phyloP scores from a whole-genome alignment of 2,113 vertebrate genomes.

The Canis aureus region DNA sequence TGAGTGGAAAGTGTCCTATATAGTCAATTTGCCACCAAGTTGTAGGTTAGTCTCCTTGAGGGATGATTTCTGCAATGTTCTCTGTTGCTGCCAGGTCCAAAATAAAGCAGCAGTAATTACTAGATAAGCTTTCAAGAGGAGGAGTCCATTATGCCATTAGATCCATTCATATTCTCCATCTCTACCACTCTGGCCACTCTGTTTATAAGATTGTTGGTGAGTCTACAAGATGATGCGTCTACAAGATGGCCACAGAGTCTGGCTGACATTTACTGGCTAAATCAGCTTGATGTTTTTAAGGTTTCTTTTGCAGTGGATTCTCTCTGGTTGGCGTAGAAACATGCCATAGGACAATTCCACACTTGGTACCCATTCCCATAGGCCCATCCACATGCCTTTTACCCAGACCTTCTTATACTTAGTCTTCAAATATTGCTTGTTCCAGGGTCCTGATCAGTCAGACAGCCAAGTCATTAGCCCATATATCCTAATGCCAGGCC shows the following conservation, averaged over 20 bases:
- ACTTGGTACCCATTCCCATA: background rate
- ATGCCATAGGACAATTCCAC: background rate
- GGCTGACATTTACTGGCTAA: background rate
- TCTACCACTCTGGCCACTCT: background rate
- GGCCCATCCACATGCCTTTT: background rate
- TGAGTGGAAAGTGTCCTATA: background rate
- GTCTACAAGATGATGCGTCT: background rate
- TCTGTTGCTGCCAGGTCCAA: background rate
- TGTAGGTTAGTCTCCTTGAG: background rate
- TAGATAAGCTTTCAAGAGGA: background rate
- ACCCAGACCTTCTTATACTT: background rate
- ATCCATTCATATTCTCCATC: background rate
- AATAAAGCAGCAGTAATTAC: background rate
- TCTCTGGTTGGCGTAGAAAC: background rate
- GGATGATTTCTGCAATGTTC: background rate
- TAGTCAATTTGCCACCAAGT: background rate
- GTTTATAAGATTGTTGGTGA: background rate
- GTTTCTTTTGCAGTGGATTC: background rate
- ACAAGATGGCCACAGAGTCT: background rate
- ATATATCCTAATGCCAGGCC: too few species aligned
- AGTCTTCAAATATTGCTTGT: background rate
- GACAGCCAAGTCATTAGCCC: background rate
- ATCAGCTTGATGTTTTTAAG: background rate
- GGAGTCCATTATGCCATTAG: background rate
- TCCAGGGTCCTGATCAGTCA: background rate